These are phyloP conservation scores for Sebastes hopkinsi DNA, from an alignment of 2,797 vertebrate genomes.

Conservation along the genomic window DNA sequence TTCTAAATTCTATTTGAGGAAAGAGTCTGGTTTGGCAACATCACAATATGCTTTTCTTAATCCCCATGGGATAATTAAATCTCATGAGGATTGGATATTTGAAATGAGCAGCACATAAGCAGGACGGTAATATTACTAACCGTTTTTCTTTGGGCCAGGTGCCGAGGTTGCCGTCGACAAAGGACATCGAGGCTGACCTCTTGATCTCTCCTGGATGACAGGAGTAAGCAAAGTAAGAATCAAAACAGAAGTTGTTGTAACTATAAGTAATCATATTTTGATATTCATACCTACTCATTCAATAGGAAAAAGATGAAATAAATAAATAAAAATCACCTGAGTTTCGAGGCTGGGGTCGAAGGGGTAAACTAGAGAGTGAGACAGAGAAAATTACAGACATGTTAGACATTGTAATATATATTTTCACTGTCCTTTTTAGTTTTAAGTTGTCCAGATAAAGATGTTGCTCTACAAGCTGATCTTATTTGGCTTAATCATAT, in stretches of 20 bases:
- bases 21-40: not conserved
- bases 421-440: not conserved
- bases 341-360: slow-evolving; percentile 84
- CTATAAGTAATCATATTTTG: not conserved
- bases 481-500: not conserved
- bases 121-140: slow-evolving; percentile 62
- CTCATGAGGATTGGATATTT: not conserved
- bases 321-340: slow-evolving; percentile 84
- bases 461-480: not conserved
- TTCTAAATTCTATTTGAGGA: not conserved
- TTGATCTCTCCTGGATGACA: slow-evolving; percentile 89
- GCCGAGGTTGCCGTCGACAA: slow-evolving; percentile 93
- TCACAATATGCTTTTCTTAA: not conserved
- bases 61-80: not conserved
- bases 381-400: not conserved
- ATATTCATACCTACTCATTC: not conserved
- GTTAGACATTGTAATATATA: not conserved
- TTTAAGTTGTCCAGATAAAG: not conserved
- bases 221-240: slow-evolving; percentile 23
- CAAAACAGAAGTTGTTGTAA: not conserved
- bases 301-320: not conserved
- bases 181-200: slow-evolving; percentile 96
- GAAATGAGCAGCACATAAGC: not conserved
- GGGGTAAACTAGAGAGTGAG: slow-evolving; percentile 74
- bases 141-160: slow-evolving; percentile 99